phyloP scores from a whole-genome alignment of 2,113 vertebrate genomes.

The Epinephelus cyanopodus region DNA sequence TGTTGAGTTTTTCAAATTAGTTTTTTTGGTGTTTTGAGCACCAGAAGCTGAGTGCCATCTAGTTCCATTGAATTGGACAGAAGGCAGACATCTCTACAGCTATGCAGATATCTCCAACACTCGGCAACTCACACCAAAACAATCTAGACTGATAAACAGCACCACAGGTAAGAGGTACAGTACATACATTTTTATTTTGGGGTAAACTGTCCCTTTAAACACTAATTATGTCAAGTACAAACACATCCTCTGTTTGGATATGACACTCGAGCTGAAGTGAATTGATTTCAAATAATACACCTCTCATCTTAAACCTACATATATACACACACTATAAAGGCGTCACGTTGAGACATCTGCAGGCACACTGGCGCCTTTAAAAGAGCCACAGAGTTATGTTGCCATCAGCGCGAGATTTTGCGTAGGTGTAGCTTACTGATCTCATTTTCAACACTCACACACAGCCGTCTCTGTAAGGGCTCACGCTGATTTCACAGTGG shows the following conservation, averaged over 20 bases:
- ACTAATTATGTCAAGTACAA: neutral
- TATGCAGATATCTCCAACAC: too few species aligned
- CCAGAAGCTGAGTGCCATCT: too few species aligned
- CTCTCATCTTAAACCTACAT: neutral
- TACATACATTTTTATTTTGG: too few species aligned
- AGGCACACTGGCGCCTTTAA: conserved; percentile 7
- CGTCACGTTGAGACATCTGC: conserved; percentile 36
- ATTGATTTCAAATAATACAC: neutral
- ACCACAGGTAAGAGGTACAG: too few species aligned
- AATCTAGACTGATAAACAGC: too few species aligned
- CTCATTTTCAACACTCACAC: conserved; percentile 50
- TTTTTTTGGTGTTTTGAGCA: too few species aligned
- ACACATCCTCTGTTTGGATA: neutral
- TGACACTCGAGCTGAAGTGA: conserved; percentile 1
- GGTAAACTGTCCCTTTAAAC: neutral
- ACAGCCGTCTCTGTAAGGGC: conserved; percentile 29
- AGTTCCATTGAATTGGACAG: too few species aligned
- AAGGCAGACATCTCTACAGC: too few species aligned
- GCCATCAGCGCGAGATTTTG: conserved; percentile 19
- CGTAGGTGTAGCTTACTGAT: conserved; percentile 61
- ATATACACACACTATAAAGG: neutral
- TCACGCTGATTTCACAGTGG: conserved; percentile 45
- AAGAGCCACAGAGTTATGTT: conserved; percentile 1
- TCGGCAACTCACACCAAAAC: too few species aligned
- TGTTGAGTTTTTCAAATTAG: too few species aligned